These are phyloP conservation scores for Catocala nupta DNA, from an alignment of 2,888 invertebrate species.

Conservation along the genomic window DNA sequence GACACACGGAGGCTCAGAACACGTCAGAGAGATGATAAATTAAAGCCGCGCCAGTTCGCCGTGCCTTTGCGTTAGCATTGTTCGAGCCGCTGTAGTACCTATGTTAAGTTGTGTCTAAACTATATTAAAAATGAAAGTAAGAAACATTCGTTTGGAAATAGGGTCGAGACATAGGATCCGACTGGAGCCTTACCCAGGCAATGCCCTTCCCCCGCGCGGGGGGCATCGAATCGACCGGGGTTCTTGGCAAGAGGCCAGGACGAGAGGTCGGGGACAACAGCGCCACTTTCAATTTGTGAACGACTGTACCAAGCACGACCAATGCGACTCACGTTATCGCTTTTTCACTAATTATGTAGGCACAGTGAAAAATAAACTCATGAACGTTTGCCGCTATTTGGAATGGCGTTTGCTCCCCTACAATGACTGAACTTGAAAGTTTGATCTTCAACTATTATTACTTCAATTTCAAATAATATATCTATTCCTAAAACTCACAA, in stretches of 20 bases:
- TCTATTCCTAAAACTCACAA: constrained; percentile 15
- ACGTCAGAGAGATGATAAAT: constrained; percentile 26
- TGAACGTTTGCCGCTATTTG: neutral
- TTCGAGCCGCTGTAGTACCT: constrained; percentile 5
- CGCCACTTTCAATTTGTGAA: constrained; percentile 67
- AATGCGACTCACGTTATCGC: constrained; percentile 34
- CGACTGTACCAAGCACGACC: constrained; percentile 61
- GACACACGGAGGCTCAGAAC: constrained; percentile 10
- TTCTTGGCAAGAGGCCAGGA: constrained; percentile 72
- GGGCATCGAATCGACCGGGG: constrained; percentile 71
- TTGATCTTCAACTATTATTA: neutral
- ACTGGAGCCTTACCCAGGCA: constrained; percentile 48
- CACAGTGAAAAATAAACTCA: constrained; percentile 18
- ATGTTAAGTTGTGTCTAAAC: constrained; percentile 17
- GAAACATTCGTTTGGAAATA: constrained; percentile 47
- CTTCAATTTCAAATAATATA: constrained; percentile 11
- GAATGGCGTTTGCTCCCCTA: constrained; percentile 13
- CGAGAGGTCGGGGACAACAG: constrained; percentile 57
- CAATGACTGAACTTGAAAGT: constrained; percentile 12
- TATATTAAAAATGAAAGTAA: constrained; percentile 47
- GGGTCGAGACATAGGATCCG: constrained; percentile 51
- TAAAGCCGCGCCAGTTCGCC: constrained; percentile 7
- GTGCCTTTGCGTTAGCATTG: constrained; percentile 1
- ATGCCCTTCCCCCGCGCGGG: constrained; percentile 46
- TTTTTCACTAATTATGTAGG: constrained; percentile 29